A percentile compares a stretch with the other conserved stretches of the same genome.
Evolutionary conservation across 2,888 invertebrate genomes (phyloP).

Genomic region (Cybosia mesomella): DNA sequence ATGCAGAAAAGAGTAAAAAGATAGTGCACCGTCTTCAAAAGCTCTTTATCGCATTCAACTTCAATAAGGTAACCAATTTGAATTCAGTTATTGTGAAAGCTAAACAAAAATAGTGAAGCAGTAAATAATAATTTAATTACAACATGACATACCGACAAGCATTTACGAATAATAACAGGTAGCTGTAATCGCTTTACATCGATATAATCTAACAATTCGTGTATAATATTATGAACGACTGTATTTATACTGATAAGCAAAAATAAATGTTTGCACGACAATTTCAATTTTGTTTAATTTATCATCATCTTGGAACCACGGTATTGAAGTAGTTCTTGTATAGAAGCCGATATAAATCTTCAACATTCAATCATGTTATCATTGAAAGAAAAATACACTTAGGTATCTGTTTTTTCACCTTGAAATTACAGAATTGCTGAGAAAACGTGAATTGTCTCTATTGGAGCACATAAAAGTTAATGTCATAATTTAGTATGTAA

Average conservation of each 20-base stretch:
- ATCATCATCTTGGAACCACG: not conserved
- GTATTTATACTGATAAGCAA: conserved; percentile 72
- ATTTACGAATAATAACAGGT: conserved; percentile 66
- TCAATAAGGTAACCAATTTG: not conserved
- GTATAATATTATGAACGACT: conserved; percentile 68
- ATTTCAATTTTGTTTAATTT: conserved; percentile 28
- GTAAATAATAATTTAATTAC: conserved; percentile 41
- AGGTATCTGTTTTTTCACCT: too few relatives aligned
- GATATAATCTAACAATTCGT: conserved; percentile 57
- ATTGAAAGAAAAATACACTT: too few relatives aligned
- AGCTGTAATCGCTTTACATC: conserved; percentile 64
- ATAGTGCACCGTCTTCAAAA: too few relatives aligned
- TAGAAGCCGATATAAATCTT: not conserved
- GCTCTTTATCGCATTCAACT: not conserved
- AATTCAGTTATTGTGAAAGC: not conserved
- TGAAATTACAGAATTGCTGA: too few relatives aligned
- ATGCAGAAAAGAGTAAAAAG: too few relatives aligned
- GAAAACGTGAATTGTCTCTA: too few relatives aligned
- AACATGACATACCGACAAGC: conserved; percentile 77
- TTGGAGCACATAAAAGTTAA: too few relatives aligned
- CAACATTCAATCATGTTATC: not conserved
- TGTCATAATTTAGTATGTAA: too few relatives aligned
- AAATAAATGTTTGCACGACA: conserved; percentile 80
- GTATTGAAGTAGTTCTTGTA: not conserved
- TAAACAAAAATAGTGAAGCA: conserved; percentile 58